phyloP scores from a whole-genome alignment of 64 coral and sea anemone genomes.

The Dendronephthya gigantea region DNA sequence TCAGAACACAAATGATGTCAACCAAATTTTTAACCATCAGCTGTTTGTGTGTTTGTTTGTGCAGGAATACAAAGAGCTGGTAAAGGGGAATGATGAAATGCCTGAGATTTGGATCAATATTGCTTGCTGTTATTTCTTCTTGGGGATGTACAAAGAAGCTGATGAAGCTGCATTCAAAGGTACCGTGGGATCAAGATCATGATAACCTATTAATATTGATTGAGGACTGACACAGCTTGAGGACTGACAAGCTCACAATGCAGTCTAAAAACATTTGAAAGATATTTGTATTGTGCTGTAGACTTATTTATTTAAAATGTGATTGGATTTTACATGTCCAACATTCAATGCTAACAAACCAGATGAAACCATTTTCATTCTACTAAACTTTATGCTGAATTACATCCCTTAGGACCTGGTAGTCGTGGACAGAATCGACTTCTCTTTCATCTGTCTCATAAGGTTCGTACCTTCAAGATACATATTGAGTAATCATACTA shows the following conservation, averaged over 20 bases:
- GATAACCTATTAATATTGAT: too few relatives aligned
- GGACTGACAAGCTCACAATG: too few relatives aligned
- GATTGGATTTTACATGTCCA: too few relatives aligned
- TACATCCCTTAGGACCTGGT: conserved; percentile 42
- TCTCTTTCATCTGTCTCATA: conserved; percentile 88
- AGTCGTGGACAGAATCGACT: conserved; percentile 88
- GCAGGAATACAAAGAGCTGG: conserved; percentile 75
- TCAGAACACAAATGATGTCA: too few relatives aligned
- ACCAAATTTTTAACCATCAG: too few relatives aligned
- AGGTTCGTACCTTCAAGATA: conserved; percentile 39
- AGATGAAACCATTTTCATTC: not conserved
- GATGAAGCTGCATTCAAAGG: conserved; percentile 50
- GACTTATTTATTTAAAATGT: too few relatives aligned
- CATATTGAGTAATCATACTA: too few relatives aligned
- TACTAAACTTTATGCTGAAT: not conserved
- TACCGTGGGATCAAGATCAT: not conserved
- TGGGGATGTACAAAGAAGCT: conserved; percentile 95
- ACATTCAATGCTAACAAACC: too few relatives aligned
- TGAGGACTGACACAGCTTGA: not conserved
- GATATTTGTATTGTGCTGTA: too few relatives aligned
- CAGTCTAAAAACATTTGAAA: too few relatives aligned
- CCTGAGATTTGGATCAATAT: conserved; percentile 93
- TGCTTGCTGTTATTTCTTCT: conserved; percentile 87
- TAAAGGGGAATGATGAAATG: conserved; percentile 61
- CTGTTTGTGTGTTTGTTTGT: not conserved